Percentiles rank a stretch among this genome's conserved stretches.
These are phyloP conservation scores for Silurus lanzhouensis DNA, from an alignment of 2,797 vertebrate species.

Conservation along the genomic window DNA sequence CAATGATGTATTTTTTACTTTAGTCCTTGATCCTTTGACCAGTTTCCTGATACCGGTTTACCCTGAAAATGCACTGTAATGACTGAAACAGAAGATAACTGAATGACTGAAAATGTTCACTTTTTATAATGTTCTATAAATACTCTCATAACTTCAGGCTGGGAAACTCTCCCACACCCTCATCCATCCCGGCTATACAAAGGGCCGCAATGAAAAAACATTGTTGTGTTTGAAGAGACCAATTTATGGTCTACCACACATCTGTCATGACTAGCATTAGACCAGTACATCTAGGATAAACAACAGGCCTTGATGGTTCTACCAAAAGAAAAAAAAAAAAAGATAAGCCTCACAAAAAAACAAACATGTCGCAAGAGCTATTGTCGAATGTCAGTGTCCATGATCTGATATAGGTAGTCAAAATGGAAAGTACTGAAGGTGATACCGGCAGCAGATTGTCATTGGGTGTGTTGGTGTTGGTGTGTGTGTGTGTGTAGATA, in stretches of 20 bases:
- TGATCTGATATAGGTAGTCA: background rate
- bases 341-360: background rate
- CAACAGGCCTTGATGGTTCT: background rate
- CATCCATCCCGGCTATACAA: background rate
- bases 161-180: background rate
- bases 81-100: background rate
- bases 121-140: background rate
- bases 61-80: background rate
- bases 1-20: background rate
- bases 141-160: background rate
- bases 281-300: background rate
- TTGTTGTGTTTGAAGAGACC: conserved; percentile 19
- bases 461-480: background rate
- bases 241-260: conserved; percentile 25
- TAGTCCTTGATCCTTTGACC: background rate
- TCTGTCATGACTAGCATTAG: conserved; percentile 20
- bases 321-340: background rate
- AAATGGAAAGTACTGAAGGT: background rate
- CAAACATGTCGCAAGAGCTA: background rate
- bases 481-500: background rate
- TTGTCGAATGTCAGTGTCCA: background rate
- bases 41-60: background rate
- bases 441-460: background rate
- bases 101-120: background rate
- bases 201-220: background rate